These are phyloP conservation scores for Oryzias woworae DNA, from an alignment of 2,113 vertebrate species.

Conservation along the genomic window DNA sequence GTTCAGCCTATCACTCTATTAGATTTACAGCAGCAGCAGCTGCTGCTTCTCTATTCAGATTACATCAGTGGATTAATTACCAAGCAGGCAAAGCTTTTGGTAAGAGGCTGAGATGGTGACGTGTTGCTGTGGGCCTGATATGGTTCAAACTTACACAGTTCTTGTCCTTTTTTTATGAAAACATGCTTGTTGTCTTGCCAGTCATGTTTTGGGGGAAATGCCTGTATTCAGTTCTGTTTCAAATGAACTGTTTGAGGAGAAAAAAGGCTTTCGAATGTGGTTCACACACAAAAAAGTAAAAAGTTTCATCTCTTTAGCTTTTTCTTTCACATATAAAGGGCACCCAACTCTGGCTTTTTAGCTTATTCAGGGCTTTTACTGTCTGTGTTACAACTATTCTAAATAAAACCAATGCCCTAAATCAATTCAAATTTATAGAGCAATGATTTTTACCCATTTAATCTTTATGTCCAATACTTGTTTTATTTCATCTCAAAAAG, in stretches of 20 bases:
- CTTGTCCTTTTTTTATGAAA: slow-evolving; percentile 42
- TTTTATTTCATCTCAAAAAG: not conserved
- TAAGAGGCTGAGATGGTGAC: slow-evolving; percentile 23
- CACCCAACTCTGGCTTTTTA: not conserved
- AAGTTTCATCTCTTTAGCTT: slow-evolving; percentile 5
- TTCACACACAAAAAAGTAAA: not conserved
- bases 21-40: slow-evolving; percentile 16
- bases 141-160: slow-evolving; percentile 44
- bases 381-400: not conserved
- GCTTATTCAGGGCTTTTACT: not conserved
- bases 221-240: slow-evolving; percentile 49
- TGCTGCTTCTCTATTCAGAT: slow-evolving; percentile 6
- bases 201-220: slow-evolving; percentile 39
- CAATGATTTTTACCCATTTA: not conserved
- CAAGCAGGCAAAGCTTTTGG: slow-evolving; percentile 20
- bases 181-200: too few relatives aligned
- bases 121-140: slow-evolving; percentile 11
- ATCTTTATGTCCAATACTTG: not conserved
- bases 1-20: not conserved
- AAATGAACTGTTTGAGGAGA: slow-evolving; percentile 1
- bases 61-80: slow-evolving; percentile 48
- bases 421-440: not conserved
- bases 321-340: slow-evolving; percentile 1
- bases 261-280: not conserved
- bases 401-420: not conserved